phyloP scores from a whole-genome alignment of 2,888 invertebrate genomes.

The Scaptomyza polygonia region DNA sequence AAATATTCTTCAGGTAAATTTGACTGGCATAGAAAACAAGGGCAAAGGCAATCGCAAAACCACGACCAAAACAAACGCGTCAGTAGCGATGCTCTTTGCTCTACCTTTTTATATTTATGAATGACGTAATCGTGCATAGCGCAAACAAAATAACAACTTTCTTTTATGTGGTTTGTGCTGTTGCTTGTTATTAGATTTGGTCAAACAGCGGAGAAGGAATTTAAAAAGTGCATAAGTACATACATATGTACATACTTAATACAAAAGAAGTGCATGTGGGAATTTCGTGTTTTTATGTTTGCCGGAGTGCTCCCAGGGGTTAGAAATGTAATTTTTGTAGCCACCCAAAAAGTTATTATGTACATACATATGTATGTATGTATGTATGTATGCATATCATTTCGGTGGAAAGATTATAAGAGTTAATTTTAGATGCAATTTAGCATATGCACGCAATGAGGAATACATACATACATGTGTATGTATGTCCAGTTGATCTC shows the following conservation, averaged over 20 bases:
- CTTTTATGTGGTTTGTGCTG: constrained; percentile 42
- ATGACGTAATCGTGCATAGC: constrained; percentile 72
- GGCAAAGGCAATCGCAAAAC: constrained; percentile 16
- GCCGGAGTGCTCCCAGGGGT: too few species aligned
- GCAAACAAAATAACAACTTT: constrained; percentile 61
- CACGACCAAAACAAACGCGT: constrained; percentile 16
- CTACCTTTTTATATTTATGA: constrained; percentile 74
- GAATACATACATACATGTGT: too few species aligned
- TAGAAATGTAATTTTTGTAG: too few species aligned
- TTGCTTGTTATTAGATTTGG: constrained; percentile 44
- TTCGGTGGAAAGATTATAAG: too few species aligned
- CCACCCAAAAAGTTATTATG: too few species aligned
- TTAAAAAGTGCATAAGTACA: constrained; percentile 26
- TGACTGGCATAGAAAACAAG: constrained; percentile 27
- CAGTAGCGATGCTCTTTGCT: constrained; percentile 33
- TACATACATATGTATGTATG: too few species aligned
- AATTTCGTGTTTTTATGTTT: too few species aligned
- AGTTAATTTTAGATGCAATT: too few species aligned
- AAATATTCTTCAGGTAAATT: constrained; percentile 77
- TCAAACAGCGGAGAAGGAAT: constrained; percentile 45
- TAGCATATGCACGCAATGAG: too few species aligned
- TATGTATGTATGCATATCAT: too few species aligned
- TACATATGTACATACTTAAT: constrained; percentile 8
- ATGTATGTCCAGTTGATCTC: too few species aligned
- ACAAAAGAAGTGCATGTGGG: constrained; percentile 7